Conservation (phyloP, 1,140 invertebrate species). For the Drosophila obscura region DNA sequence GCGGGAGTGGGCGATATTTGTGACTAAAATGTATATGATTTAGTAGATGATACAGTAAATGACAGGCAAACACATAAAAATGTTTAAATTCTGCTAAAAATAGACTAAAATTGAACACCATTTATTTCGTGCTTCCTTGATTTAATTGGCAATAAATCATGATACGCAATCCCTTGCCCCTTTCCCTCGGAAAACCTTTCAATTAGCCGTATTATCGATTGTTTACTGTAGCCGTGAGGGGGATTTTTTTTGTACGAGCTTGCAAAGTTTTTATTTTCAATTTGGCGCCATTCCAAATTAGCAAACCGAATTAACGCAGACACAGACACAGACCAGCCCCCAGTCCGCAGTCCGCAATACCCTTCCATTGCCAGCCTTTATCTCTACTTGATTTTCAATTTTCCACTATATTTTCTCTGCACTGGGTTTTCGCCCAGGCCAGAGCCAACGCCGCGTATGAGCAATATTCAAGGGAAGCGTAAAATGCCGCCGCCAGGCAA, state of each 20-base stretch:
- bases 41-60: conserved; percentile 18
- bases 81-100: no score
- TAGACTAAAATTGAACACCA: no score
- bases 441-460: conserved; percentile 59
- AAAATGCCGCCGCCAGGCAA: conserved; percentile 32
- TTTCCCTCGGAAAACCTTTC: neutral
- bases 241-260: conserved; percentile 30
- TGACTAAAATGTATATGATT: conserved; percentile 27
- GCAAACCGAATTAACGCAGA: conserved; percentile 67
- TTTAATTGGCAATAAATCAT: no score
- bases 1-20: neutral
- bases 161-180: no score
- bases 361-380: conserved; percentile 21
- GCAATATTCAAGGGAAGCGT: conserved; percentile 36
- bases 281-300: conserved; percentile 74
- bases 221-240: conserved; percentile 46
- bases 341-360: neutral
- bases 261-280: conserved; percentile 66
- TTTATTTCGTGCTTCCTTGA: no score
- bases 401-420: conserved; percentile 52
- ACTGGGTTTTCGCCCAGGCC: conserved; percentile 1
- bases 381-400: conserved; percentile 70
- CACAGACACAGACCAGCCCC: conserved; percentile 28
- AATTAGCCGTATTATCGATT: conserved; percentile 45
- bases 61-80: no score